Evolutionary conservation across 2,797 vertebrate genomes (phyloP), one percentile per base, ranked within the genome.

Genomic region (Megaceryle alcyon): DNA sequence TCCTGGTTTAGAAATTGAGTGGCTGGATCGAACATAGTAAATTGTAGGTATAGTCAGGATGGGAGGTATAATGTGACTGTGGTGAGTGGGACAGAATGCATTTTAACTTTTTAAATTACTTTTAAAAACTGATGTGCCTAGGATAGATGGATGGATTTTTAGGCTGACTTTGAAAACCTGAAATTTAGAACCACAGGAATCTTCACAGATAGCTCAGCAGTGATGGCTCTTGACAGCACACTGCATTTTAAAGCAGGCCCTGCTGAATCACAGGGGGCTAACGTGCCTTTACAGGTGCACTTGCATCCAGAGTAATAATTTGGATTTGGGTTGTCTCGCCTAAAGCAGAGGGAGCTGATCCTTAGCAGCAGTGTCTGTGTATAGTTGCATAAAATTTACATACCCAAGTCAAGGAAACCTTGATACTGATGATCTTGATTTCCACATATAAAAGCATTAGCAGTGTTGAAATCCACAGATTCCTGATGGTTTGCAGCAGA

Each of bases 101-200:
- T 82, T 44, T 66, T 60, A 44, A 60, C 73, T 86, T 91, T 76
- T 73, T 31, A 54, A 91, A 78, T 46, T 35, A 41, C 29, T 82
- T 90, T n/a, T 44, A 22, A 87, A 92, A 76, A 22, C 43, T 28
- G 43, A 33, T 28, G 15, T 84, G 60, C 33, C 39, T 21, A 14
- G 44, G 39, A 68, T 86, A 49, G 53, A 35, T 92, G 68, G 57
- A 35, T 93, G 68, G 56, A 60, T 93, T 93, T 92, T 66, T 33
- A 39, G 75, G 57, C 75, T 88, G 82, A 92, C 65, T 91, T 81
- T 31, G 84, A 87, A 96, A 94, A 82, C 66, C 63, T 84, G 75
- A 83, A 51, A 76, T 85, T 80, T 90, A 80, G 88, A 95, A 82
- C 86, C 41, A 6, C 68, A 35, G 78, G 87, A 86, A 53, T 86